Conservation (phyloP, 2,888 invertebrate species). For the Stenchaetothrips biformis region DNA sequence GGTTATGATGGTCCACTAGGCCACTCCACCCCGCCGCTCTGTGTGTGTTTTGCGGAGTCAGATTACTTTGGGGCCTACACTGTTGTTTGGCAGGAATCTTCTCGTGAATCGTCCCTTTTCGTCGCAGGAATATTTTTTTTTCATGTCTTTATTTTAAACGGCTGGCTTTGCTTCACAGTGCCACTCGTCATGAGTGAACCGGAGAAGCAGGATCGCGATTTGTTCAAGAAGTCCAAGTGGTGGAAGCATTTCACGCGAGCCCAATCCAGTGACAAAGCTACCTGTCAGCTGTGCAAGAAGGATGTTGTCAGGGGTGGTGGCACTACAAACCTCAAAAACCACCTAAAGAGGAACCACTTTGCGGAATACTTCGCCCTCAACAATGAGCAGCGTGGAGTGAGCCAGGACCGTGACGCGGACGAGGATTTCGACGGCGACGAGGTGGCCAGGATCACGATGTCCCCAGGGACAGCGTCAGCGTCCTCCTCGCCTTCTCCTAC, state of each 20-base stretch:
- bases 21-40: too few species aligned
- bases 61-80: too few species aligned
- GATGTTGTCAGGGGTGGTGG: not conserved
- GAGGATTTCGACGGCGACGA: not conserved
- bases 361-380: not conserved
- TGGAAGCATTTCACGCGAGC: not conserved
- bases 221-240: not conserved
- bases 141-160: too few species aligned
- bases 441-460: too few species aligned
- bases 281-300: not conserved
- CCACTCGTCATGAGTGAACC: too few species aligned
- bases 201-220: too few species aligned
- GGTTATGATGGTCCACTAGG: too few species aligned
- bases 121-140: too few species aligned
- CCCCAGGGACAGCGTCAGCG: not conserved
- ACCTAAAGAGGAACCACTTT: not conserved
- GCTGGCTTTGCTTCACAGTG: too few species aligned
- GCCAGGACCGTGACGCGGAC: not conserved
- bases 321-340: not conserved
- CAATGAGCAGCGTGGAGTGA: not conserved
- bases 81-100: too few species aligned
- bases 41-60: too few species aligned
- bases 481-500: not conserved
- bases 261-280: not conserved
- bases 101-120: too few species aligned